Conservation (phyloP, 2,113 vertebrate genomes). For the Hipposideros armiger region DNA sequence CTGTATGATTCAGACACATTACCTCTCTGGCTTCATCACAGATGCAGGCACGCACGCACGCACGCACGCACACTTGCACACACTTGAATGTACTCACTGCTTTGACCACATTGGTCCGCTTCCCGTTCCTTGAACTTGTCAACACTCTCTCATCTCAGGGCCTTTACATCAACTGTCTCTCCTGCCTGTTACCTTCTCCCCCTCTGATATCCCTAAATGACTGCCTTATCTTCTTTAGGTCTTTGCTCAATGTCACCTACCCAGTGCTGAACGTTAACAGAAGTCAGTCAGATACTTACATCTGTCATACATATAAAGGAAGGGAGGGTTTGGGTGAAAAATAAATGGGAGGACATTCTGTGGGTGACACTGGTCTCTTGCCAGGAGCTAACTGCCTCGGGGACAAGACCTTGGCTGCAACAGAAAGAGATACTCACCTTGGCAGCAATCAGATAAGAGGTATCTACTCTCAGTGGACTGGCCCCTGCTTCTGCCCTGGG, state of each 20-base stretch:
- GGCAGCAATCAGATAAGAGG: neutral
- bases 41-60: neutral
- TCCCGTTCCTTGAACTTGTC: neutral
- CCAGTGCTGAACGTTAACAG: neutral
- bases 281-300: neutral
- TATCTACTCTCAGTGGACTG: neutral
- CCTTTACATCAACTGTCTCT: neutral
- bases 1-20: neutral
- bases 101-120: neutral
- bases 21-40: neutral
- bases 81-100: neutral
- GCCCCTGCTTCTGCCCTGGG: neutral
- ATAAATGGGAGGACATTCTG: neutral
- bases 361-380: neutral
- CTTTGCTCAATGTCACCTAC: neutral
- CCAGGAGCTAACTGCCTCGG: neutral
- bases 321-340: neutral
- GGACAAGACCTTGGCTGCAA: neutral
- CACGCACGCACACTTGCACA: neutral
- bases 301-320: neutral
- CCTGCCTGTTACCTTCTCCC: neutral
- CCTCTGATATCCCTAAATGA: neutral
- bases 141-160: neutral
- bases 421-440: neutral
- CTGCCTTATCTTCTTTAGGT: neutral